Evolutionary conservation across 2,113 vertebrate species (phyloP).

Genomic region (Rhabdornis inornatus): DNA sequence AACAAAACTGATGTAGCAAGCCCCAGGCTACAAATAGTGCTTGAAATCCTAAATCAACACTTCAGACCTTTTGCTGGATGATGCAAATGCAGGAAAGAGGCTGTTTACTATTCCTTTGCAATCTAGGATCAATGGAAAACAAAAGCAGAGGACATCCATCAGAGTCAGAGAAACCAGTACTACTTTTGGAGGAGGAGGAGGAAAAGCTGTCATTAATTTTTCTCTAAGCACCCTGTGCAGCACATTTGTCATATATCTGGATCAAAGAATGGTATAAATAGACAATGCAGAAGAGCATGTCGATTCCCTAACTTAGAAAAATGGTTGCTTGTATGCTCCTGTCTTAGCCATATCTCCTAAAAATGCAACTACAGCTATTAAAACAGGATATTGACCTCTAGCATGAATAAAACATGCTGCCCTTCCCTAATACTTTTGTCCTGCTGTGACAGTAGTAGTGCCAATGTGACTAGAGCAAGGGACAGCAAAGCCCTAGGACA

Average conservation of each 20-base stretch:
- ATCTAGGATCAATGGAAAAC: slow-evolving; percentile 8
- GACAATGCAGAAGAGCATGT: background rate
- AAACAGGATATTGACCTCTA: background rate
- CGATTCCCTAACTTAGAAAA: background rate
- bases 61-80: background rate
- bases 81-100: background rate
- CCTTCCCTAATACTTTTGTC: background rate
- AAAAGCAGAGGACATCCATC: background rate
- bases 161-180: background rate
- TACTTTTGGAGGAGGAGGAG: background rate
- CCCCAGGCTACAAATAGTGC: background rate
- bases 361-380: background rate
- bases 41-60: background rate
- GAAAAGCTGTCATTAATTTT: background rate
- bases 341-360: background rate
- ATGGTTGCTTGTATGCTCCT: background rate
- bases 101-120: background rate
- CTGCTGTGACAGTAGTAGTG: background rate
- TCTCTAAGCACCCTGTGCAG: background rate
- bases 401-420: background rate
- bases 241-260: background rate
- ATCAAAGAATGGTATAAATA: background rate
- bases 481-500: background rate
- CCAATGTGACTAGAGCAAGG: background rate
- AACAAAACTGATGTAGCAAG: background rate